Base-by-base conservation (phyloP, 2,113 vertebrate species). In the Stigmatopora nigra region DNA sequence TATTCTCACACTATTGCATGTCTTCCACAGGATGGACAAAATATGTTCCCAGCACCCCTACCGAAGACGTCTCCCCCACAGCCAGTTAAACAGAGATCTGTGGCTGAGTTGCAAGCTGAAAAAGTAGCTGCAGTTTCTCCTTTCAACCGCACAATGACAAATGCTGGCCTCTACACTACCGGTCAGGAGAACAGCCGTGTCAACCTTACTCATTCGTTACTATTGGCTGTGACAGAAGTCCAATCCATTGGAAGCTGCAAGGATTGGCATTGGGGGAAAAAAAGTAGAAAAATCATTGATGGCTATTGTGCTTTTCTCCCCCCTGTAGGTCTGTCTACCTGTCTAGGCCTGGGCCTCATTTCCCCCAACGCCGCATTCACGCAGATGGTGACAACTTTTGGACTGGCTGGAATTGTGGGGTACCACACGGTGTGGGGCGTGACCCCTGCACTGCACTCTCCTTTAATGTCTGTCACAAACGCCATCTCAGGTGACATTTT, bases 351-450 rank as follows among this genome's bases (percentile, higher is more conserved):
- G 59, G 97, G 96, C 17, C 11, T 95, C 9, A 83, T 72, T 7
- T 90, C 95, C 15, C 96, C 96, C 49, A 94, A 93, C 36, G 83
- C 88, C 17, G 93, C 94, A 19, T 99, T 99, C 83, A 92, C 93
- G 2, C 97, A 99, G 87, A 99, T 98, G 88, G 93, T 97, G 82
- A 98, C 96, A 0, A 99, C 94, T 0, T 96, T 98, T 31, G 96
- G 96, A 66, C 78, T 99, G 71, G 91, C 94, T 0, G 96, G 96
- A 66, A 94, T 98, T 35, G 95, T 99, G 81, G 96, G 96, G 1
- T 99, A 99, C 83, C 96, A 99, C 87, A 99, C 96, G 0, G 96
- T 99, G n/a, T 99, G 96, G 96, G 95, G 96, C 0, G 96, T 99
- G 74, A 95, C 92, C 25, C 92, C 96, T 0, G 94, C 96, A 14